Evolutionary conservation across 1,140 invertebrate species (phyloP).

Genomic region (Diuraphis noxia): DNA sequence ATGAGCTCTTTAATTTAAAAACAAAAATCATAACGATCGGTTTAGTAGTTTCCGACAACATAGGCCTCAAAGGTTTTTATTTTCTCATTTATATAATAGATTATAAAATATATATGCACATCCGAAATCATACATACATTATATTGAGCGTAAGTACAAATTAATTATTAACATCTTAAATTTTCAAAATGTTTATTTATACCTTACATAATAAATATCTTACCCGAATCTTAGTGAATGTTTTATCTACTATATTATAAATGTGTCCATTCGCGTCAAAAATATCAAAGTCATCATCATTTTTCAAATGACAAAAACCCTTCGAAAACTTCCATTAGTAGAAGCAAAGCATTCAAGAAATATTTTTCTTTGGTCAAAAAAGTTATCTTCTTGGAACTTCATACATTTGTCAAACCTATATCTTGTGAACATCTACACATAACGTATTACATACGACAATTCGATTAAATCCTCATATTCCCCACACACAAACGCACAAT

Average conservation of each 20-base stretch:
- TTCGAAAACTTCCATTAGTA: constrained; percentile 12
- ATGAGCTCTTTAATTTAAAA: no score
- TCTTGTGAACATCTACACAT: not conserved
- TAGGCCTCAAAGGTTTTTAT: no score
- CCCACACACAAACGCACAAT: not conserved
- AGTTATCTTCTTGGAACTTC: not conserved
- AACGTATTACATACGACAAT: constrained; percentile 3
- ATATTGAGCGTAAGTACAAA: accelerated
- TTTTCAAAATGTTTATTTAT: no score
- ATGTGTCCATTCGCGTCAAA: not conserved
- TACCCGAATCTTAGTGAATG: not conserved
- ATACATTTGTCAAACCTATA: not conserved
- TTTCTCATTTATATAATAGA: no score
- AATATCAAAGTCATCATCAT: not conserved
- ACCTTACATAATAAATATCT: no score
- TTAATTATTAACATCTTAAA: no score
- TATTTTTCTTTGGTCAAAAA: not conserved
- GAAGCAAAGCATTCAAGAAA: not conserved
- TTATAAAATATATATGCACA: no score
- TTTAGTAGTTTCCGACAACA: no score
- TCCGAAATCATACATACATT: no score
- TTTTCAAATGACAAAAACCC: not conserved
- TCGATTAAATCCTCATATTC: not conserved
- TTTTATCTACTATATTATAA: not conserved
- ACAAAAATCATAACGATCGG: no score